Percentiles rank a stretch among this genome's conserved stretches.
Evolutionary conservation across 1,140 invertebrate species (phyloP).

Genomic region (Nomia melanderi): DNA sequence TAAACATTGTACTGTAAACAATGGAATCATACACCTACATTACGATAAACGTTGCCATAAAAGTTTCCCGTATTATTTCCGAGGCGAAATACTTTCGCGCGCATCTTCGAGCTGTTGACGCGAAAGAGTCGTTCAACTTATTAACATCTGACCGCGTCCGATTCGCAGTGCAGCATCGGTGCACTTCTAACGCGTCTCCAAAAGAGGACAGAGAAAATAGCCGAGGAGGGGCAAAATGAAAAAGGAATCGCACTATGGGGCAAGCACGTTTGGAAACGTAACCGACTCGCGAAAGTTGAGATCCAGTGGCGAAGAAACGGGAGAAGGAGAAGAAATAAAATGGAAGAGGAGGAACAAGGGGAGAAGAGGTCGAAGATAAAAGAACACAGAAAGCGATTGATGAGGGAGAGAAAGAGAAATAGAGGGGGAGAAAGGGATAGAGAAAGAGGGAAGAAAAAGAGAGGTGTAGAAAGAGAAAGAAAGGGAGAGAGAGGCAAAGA

Average conservation of each 20-base stretch:
- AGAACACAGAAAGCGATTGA: conserved; percentile 29
- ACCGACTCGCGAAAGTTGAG: conserved; percentile 50
- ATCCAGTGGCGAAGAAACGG: conserved; percentile 48
- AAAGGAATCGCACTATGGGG: conserved; percentile 12
- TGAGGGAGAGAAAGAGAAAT: background rate
- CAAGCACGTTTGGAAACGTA: conserved; percentile 57
- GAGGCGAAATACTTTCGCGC: too few species aligned
- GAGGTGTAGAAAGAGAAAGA: too few species aligned
- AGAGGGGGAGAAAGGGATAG: too few species aligned
- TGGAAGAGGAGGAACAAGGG: conserved; percentile 26
- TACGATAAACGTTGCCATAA: too few species aligned
- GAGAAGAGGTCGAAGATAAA: conserved; percentile 49
- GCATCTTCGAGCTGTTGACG: too few species aligned
- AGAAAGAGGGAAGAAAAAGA: too few species aligned
- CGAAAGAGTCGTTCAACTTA: background rate
- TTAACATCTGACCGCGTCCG: background rate
- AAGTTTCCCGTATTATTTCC: too few species aligned
- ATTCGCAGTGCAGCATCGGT: background rate
- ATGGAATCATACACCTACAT: too few species aligned
- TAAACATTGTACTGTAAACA: too few species aligned
- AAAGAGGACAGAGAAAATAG: conserved; percentile 1
- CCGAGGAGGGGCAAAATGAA: background rate
- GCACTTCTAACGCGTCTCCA: background rate
- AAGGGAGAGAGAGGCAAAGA: background rate
- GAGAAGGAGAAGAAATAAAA: conserved; percentile 30